A percentile compares a stretch with the other conserved stretches of the same genome.
These are phyloP conservation scores for Cephonodes hylas DNA, from an alignment of 2,888 invertebrate species.

Conservation along the genomic window DNA sequence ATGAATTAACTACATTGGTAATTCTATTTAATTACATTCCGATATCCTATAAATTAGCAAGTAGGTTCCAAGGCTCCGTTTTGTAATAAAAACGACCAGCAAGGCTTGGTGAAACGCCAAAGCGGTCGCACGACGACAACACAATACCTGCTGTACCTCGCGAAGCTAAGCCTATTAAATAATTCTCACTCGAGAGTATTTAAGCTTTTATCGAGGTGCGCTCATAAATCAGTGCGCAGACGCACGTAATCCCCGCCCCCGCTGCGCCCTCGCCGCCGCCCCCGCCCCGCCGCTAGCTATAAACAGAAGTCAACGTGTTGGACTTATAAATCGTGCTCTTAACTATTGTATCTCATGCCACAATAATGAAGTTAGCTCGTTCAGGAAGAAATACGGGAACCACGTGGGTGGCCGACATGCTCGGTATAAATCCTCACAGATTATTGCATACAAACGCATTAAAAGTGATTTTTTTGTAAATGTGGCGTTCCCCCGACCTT, in stretches of 20 bases:
- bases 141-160: conserved; percentile 20
- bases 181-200: conserved; percentile 74
- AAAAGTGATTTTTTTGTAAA: conserved; percentile 70
- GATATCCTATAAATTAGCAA: not conserved
- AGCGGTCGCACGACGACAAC: not conserved
- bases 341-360: conserved; percentile 81
- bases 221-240: conserved; percentile 77
- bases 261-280: conserved; percentile 47
- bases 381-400: conserved; percentile 76
- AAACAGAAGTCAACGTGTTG: conserved; percentile 81
- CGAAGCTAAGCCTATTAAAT: conserved; percentile 58
- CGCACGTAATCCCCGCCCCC: conserved; percentile 76
- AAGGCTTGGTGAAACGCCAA: not conserved
- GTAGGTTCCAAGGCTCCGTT: not conserved
- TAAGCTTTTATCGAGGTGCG: conserved; percentile 78
- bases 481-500: conserved; percentile 54
- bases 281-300: conserved; percentile 72
- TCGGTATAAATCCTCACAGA: conserved; percentile 70
- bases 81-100: not conserved
- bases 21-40: not conserved
- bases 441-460: conserved; percentile 70
- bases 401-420: conserved; percentile 76
- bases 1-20: no score
- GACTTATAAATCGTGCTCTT: conserved; percentile 81
- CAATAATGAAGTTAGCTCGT: conserved; percentile 81